phyloP scores from a whole-genome alignment of 2,113 vertebrate species.

The Bolborhynchus lineola region DNA sequence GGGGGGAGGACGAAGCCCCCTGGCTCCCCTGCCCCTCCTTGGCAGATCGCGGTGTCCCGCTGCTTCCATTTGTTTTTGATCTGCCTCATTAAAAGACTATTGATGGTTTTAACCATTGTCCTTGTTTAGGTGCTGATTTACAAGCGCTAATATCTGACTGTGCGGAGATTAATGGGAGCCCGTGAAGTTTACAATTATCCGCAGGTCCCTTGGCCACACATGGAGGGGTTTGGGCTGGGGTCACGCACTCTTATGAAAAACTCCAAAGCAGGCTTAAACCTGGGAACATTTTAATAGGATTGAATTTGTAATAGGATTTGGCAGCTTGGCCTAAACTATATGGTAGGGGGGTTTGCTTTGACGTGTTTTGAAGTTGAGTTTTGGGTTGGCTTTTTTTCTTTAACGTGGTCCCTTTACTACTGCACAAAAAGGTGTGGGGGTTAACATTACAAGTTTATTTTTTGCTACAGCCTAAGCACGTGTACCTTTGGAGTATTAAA shows the following conservation, averaged over 20 bases:
- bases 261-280: slow-evolving; percentile 86
- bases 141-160: slow-evolving; percentile 87
- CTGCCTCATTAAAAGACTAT: slow-evolving; percentile 89
- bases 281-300: slow-evolving; percentile 89
- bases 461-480: neutral
- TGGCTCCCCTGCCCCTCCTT: slow-evolving; percentile 67
- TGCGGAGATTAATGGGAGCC: slow-evolving; percentile 83
- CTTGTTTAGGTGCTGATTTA: slow-evolving; percentile 88
- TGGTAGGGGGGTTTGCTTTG: slow-evolving; percentile 3
- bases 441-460: neutral
- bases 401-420: neutral
- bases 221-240: slow-evolving; percentile 81
- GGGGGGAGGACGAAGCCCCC: slow-evolving; percentile 72
- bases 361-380: neutral
- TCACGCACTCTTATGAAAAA: slow-evolving; percentile 80
- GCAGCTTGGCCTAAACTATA: slow-evolving; percentile 78
- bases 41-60: slow-evolving; percentile 77
- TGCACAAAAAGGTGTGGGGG: slow-evolving; percentile 2
- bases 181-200: slow-evolving; percentile 84
- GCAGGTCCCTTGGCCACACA: slow-evolving; percentile 84
- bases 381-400: neutral
- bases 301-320: slow-evolving; percentile 88
- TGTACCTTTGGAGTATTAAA: neutral
- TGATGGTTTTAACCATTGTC: slow-evolving; percentile 88
- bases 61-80: slow-evolving; percentile 90